Evolutionary conservation across 2,797 vertebrate species (phyloP).

Genomic region (Neomorphus geoffroyi): DNA sequence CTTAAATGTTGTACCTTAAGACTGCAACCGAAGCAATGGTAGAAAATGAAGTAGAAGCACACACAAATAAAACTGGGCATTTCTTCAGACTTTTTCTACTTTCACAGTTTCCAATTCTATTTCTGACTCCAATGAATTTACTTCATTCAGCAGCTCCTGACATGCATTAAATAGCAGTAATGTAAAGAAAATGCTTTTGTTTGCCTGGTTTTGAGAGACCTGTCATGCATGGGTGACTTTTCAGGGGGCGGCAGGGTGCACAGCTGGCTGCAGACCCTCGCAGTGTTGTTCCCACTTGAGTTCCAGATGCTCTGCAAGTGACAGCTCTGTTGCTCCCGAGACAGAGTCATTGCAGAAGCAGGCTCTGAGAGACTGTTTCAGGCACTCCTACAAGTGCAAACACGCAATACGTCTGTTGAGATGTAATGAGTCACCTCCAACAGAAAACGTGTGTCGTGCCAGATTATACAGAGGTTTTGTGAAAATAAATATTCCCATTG

Average conservation of each 20-base stretch:
- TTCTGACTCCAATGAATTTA: not conserved
- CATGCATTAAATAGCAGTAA: not conserved
- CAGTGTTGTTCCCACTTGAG: not conserved
- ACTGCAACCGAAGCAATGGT: not conserved
- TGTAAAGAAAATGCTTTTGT: not conserved
- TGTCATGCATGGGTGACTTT: not conserved
- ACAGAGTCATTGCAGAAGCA: not conserved
- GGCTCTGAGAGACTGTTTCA: not conserved
- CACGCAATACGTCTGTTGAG: slow-evolving; percentile 30
- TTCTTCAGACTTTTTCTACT: not conserved
- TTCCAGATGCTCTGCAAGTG: not conserved
- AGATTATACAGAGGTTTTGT: slow-evolving; percentile 62
- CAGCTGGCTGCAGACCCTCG: not conserved
- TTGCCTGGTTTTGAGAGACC: not conserved
- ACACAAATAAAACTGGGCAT: not conserved
- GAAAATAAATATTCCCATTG: slow-evolving; percentile 72
- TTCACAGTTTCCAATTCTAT: not conserved
- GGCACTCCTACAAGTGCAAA: slow-evolving; percentile 28
- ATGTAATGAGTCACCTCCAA: slow-evolving; percentile 55
- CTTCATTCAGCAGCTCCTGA: not conserved
- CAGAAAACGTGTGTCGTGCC: not conserved
- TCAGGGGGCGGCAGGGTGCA: not conserved
- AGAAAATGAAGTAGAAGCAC: not conserved
- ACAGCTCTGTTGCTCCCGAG: not conserved
- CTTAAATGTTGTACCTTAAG: not conserved